Conservation (phyloP, 2,113 vertebrate genomes). For the Upupa epops region DNA sequence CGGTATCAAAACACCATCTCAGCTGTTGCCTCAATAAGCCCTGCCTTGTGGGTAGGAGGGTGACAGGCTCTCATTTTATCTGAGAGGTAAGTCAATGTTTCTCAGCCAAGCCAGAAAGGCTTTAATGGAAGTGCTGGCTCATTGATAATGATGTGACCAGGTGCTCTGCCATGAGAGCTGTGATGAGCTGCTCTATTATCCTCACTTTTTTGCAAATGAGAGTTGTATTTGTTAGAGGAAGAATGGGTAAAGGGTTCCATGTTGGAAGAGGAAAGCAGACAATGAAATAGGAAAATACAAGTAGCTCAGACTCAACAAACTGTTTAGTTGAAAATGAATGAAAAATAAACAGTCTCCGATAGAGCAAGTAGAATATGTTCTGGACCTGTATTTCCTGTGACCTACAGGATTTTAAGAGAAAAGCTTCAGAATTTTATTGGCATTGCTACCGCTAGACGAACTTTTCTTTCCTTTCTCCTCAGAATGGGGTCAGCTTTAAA, state of each 20-base stretch:
- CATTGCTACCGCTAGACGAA: constrained; percentile 79
- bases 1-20: neutral
- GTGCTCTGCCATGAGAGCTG: neutral
- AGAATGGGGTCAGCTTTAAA: constrained; percentile 91
- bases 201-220: neutral
- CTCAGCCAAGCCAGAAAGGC: neutral
- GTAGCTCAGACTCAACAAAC: constrained; percentile 29
- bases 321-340: constrained; percentile 57
- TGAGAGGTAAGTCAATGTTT: neutral
- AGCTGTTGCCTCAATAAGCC: neutral
- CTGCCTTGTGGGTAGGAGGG: neutral
- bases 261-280: neutral
- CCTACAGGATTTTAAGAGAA: constrained; percentile 88
- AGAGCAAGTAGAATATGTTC: constrained; percentile 52
- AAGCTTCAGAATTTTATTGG: constrained; percentile 81
- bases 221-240: neutral
- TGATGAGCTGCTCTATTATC: neutral
- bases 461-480: constrained; percentile 78
- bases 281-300: constrained; percentile 62
- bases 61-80: neutral
- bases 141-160: neutral
- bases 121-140: constrained; percentile 20
- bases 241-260: neutral
- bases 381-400: constrained; percentile 76
- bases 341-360: constrained; percentile 34